Percentiles rank a stretch among this genome's conserved stretches.
These are phyloP conservation scores for Erannis defoliaria DNA, from an alignment of 2,888 invertebrate species.

Conservation along the genomic window DNA sequence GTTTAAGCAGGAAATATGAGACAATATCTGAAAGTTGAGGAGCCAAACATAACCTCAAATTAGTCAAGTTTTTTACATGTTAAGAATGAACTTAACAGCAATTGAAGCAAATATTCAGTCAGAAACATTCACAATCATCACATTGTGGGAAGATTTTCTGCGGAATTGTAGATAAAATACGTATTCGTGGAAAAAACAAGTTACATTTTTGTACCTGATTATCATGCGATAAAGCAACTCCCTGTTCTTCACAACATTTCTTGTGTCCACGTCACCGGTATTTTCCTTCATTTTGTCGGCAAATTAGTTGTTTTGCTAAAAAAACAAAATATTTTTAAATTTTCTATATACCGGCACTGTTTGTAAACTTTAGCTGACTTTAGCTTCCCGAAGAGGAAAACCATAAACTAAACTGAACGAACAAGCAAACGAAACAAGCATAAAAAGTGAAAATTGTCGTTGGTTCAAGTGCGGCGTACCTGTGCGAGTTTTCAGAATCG, in stretches of 20 bases:
- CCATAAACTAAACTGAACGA: background rate
- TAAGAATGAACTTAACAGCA: background rate
- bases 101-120: too few relatives aligned
- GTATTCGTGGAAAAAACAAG: background rate
- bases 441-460: background rate
- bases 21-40: background rate
- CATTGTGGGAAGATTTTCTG: background rate
- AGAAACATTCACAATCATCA: background rate
- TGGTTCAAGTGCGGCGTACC: conserved; percentile 4
- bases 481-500: conserved; percentile 19
- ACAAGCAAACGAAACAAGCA: background rate
- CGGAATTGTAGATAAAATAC: background rate
- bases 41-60: conserved; percentile 37
- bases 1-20: conserved; percentile 5
- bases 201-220: conserved; percentile 88
- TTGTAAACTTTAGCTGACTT: conserved; percentile 27
- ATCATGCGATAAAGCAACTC: conserved; percentile 96
- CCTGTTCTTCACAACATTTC: conserved; percentile 94
- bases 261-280: conserved; percentile 86
- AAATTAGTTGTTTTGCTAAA: conserved; percentile 5
- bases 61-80: background rate
- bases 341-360: conserved; percentile 22
- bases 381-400: background rate
- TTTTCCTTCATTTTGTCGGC: conserved; percentile 72
- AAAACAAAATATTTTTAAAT: background rate